These are phyloP conservation scores for Agapornis roseicollis DNA, from an alignment of 2,113 vertebrate species.

Conservation along the genomic window DNA sequence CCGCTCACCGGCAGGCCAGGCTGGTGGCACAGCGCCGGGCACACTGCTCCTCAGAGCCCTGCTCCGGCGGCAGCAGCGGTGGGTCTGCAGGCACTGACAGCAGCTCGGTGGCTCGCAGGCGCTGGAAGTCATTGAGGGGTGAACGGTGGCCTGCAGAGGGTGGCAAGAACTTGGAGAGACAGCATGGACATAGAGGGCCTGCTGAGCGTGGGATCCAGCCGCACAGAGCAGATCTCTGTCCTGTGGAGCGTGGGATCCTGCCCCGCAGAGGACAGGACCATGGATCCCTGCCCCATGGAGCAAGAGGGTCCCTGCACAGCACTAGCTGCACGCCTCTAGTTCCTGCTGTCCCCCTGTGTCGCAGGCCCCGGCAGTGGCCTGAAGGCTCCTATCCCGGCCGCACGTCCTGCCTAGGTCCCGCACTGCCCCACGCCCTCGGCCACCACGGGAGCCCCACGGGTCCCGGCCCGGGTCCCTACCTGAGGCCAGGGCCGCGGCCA, in stretches of 20 bases:
- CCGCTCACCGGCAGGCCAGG: conserved; percentile 83
- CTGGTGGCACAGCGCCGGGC: conserved; percentile 79
- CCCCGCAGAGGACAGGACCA: not conserved
- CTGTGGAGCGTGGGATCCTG: not conserved
- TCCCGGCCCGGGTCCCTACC: conserved; percentile 4
- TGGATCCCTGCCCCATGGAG: not conserved
- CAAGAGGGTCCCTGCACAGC: not conserved
- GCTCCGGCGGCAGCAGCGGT: not conserved
- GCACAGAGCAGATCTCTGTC: not conserved
- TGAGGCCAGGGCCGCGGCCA: conserved; percentile 17
- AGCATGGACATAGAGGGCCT: no score
- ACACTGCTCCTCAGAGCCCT: conserved; percentile 79
- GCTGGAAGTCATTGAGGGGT: conserved; percentile 91
- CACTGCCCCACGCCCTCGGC: not conserved
- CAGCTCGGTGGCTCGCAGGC: conserved; percentile 85
- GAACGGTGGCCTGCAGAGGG: conserved; percentile 79
- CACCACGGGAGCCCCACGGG: not conserved
- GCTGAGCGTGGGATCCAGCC: fast-evolving
- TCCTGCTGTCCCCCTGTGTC: not conserved
- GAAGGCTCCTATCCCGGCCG: not conserved
- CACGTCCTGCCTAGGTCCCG: not conserved
- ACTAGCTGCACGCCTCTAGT: not conserved
- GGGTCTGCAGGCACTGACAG: conserved; percentile 43
- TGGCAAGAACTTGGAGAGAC: not conserved
- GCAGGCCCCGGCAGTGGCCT: not conserved